These are phyloP conservation scores for Heptranchias perlo DNA, from an alignment of 2,113 vertebrate species.

Conservation along the genomic window DNA sequence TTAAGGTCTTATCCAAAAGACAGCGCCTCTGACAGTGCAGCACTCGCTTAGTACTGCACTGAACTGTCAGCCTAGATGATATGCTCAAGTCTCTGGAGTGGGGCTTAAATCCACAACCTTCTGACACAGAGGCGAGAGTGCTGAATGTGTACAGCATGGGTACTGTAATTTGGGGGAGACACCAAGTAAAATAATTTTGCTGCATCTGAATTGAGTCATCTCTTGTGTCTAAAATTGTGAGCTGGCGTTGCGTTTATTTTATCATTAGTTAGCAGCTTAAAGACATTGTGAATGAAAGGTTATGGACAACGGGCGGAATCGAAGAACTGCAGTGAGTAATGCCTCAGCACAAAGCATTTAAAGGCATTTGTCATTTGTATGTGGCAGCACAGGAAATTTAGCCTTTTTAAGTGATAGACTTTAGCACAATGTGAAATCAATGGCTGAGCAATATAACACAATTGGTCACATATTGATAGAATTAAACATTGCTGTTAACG, in stretches of 20 bases:
- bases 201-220: background rate
- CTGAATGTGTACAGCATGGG: background rate
- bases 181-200: background rate
- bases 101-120: background rate
- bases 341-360: constrained; percentile 8
- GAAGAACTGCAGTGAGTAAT: background rate
- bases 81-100: background rate
- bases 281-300: constrained; percentile 18
- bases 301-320: background rate
- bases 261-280: background rate
- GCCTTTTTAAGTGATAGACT: constrained; percentile 61
- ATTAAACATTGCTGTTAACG: constrained; percentile 85
- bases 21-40: background rate
- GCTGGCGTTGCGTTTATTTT: background rate
- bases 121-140: background rate
- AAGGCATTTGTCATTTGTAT: constrained; percentile 54
- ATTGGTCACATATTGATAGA: constrained; percentile 87
- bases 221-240: background rate
- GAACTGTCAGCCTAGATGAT: background rate
- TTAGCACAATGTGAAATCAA: constrained; percentile 83
- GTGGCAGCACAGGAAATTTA: constrained; percentile 53
- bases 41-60: background rate
- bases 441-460: constrained; percentile 80
- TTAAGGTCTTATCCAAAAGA: background rate
- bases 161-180: background rate